Conservation (phyloP, 2,797 vertebrate species). For the Parauchenoglanis punctatus region DNA sequence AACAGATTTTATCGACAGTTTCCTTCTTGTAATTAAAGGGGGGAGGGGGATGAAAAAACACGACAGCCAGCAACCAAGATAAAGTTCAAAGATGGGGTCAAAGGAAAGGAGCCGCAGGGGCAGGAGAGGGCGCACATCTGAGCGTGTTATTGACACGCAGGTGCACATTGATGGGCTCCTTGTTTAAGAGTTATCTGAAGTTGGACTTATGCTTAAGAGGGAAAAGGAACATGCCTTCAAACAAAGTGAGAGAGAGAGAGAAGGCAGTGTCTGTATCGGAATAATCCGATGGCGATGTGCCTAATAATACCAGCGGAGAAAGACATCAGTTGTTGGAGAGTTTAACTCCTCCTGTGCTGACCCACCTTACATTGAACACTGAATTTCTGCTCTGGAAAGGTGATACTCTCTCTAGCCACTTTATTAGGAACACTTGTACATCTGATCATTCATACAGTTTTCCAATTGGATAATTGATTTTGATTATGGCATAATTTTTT, state of each 20-base stretch:
- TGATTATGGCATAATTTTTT: neutral
- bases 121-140: slow-evolving; percentile 88
- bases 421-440: neutral
- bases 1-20: slow-evolving; percentile 99
- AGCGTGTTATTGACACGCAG: slow-evolving; percentile 90
- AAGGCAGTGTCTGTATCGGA: slow-evolving; percentile 17
- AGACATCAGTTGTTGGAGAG: slow-evolving; percentile 10
- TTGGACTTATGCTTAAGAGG: slow-evolving; percentile 94
- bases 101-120: slow-evolving; percentile 90
- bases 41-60: slow-evolving; percentile 73
- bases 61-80: slow-evolving; percentile 98
- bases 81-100: slow-evolving; percentile 99
- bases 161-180: slow-evolving; percentile 92
- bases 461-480: too few relatives aligned
- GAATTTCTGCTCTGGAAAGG: neutral
- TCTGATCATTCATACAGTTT: neutral
- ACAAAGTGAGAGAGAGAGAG: slow-evolving; percentile 8
- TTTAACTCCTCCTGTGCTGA: slow-evolving; percentile 5
- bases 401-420: too few relatives aligned
- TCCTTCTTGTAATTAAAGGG: slow-evolving; percentile 99
- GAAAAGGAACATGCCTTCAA: slow-evolving; percentile 73
- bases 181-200: slow-evolving; percentile 96
- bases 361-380: neutral
- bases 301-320: slow-evolving; percentile 16
- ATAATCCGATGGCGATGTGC: slow-evolving; percentile 11